Evolutionary conservation across 2,888 invertebrate genomes (phyloP).

Genomic region (Drosophila prostipennis): DNA sequence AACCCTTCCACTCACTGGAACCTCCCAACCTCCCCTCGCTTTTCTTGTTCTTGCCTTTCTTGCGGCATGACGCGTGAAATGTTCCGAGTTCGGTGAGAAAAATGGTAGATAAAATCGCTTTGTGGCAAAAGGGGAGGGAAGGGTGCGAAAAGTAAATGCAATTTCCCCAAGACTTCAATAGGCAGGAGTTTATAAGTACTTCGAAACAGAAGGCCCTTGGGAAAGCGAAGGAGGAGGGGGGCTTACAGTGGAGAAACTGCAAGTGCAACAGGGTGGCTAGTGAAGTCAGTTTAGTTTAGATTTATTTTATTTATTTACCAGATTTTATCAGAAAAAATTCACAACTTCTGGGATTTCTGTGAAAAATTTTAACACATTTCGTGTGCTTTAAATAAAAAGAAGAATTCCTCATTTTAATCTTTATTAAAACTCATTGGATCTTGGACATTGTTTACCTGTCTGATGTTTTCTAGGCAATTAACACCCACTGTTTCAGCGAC

Average conservation of each 20-base stretch:
- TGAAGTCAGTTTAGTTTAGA: background rate
- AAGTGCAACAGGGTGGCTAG: background rate
- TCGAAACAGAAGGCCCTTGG: conserved; percentile 44
- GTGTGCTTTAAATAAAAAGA: background rate
- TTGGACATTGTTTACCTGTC: conserved; percentile 4
- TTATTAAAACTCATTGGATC: background rate
- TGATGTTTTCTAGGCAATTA: conserved; percentile 3
- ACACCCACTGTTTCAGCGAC: conserved; percentile 18
- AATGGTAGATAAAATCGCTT: conserved; percentile 45
- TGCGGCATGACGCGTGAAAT: conserved; percentile 75
- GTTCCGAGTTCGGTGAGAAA: conserved; percentile 68
- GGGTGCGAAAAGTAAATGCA: conserved; percentile 69
- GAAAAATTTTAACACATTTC: background rate
- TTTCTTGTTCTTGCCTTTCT: conserved; percentile 12
- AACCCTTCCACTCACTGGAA: conserved; percentile 8
- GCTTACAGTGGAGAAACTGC: background rate
- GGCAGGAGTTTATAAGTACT: conserved; percentile 71
- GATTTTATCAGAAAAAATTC: background rate
- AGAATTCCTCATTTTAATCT: background rate
- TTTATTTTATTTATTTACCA: background rate
- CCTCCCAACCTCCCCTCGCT: background rate
- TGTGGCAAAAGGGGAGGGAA: conserved; percentile 14
- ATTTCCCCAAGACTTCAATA: conserved; percentile 75
- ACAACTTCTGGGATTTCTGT: background rate
- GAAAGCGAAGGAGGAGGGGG: background rate